Percentiles rank a stretch among this genome's conserved stretches.
phyloP scores from a whole-genome alignment of 2,888 invertebrate genomes.

The Nephrotoma guestfalica region DNA sequence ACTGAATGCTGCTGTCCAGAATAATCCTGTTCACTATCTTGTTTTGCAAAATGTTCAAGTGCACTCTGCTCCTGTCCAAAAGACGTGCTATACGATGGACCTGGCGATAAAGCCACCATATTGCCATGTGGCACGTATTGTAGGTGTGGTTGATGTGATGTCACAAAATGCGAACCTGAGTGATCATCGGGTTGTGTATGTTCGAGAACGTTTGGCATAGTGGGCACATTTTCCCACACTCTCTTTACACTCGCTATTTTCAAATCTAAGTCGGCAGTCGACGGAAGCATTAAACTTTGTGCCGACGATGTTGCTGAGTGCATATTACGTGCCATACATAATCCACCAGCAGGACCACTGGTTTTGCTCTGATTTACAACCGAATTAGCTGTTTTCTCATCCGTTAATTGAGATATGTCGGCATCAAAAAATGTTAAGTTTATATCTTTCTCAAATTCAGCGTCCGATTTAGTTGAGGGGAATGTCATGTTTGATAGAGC shows the following conservation, averaged over 20 bases:
- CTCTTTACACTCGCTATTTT: conserved; percentile 86
- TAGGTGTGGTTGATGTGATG: conserved; percentile 23
- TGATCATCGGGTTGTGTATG: conserved; percentile 22
- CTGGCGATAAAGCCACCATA: conserved; percentile 30
- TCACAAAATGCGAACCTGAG: conserved; percentile 15
- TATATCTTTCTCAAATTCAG: conserved; percentile 72
- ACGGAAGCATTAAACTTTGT: conserved; percentile 59
- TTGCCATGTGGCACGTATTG: conserved; percentile 16
- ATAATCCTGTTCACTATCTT: conserved; percentile 30
- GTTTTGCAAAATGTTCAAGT: conserved; percentile 29
- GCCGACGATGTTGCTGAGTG: conserved; percentile 36
- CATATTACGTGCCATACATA: conserved; percentile 35
- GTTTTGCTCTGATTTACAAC: conserved; percentile 9
- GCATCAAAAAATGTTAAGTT: conserved; percentile 87
- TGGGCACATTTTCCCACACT: conserved; percentile 57
- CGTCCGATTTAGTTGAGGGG: conserved; percentile 37
- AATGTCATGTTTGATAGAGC: conserved; percentile 54
- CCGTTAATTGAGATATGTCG: conserved; percentile 59
- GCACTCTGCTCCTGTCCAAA: conserved; percentile 31
- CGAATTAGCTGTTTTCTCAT: conserved; percentile 38
- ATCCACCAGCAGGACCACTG: conserved; percentile 6
- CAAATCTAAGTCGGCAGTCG: conserved; percentile 80
- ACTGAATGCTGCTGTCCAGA: conserved; percentile 35
- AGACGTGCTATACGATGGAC: conserved; percentile 27
- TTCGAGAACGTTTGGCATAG: conserved; percentile 54